Conservation (phyloP, 2,113 vertebrate species). For the Gavia stellata region DNA sequence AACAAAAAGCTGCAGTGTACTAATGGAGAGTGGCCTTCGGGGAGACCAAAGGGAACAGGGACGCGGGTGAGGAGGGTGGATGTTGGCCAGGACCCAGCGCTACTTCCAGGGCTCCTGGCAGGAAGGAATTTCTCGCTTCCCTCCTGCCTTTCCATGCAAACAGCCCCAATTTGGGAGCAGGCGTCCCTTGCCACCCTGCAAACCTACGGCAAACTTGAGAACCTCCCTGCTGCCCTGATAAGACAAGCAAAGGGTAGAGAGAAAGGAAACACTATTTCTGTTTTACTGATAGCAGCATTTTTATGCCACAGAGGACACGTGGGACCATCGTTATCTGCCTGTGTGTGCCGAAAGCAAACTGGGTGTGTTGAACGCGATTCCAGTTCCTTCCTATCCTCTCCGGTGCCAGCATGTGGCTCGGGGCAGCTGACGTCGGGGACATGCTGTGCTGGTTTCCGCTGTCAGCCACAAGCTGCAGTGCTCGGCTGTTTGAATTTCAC, state of each 20-base stretch:
- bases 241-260: not conserved
- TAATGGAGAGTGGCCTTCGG: not conserved
- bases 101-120: not conserved
- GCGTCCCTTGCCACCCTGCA: not conserved
- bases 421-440: not conserved
- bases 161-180: not conserved
- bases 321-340: not conserved
- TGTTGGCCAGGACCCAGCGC: not conserved
- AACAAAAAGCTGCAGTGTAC: not conserved
- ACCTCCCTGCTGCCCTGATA: not conserved
- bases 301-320: not conserved
- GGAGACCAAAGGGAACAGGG: not conserved
- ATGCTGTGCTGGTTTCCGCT: accelerated
- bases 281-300: not conserved
- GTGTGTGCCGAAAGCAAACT: not conserved
- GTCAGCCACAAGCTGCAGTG: accelerated
- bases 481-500: not conserved
- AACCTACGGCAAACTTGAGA: accelerated
- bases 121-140: not conserved
- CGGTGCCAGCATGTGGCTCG: accelerated
- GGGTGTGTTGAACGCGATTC: accelerated
- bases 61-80: not conserved
- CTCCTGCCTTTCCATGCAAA: not conserved
- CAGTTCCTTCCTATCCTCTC: not conserved
- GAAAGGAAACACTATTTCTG: not conserved